Percentiles rank a stretch among this genome's conserved stretches.
Evolutionary conservation across 2,797 vertebrate genomes (phyloP).

Genomic region (Tauraco hartlaubi): DNA sequence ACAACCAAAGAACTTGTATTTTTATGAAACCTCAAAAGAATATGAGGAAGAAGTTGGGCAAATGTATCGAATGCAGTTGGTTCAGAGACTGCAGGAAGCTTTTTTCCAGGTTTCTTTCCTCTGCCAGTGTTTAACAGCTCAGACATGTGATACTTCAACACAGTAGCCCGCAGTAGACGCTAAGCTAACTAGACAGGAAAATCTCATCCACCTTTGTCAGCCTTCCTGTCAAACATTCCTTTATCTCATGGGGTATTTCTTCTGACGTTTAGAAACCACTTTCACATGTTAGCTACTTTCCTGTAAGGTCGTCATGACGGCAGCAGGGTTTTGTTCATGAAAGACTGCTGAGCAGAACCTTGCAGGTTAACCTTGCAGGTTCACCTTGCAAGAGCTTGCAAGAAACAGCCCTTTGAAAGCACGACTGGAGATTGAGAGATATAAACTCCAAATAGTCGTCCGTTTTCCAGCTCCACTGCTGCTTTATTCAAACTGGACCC

Average conservation of each 20-base stretch:
- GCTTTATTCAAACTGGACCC: not conserved
- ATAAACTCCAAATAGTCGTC: not conserved
- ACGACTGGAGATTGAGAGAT: not conserved
- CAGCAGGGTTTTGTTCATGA: not conserved
- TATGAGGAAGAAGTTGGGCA: not conserved
- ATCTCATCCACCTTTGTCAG: not conserved
- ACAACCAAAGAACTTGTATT: not conserved
- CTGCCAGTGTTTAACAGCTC: not conserved
- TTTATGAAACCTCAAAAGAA: not conserved
- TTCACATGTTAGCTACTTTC: not conserved
- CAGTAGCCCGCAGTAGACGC: not conserved
- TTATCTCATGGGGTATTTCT: not conserved
- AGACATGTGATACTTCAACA: not conserved
- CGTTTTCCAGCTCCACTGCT: not conserved
- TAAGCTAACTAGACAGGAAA: not conserved
- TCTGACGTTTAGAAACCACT: constrained; percentile 1
- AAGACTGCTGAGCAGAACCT: not conserved
- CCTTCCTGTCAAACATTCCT: not conserved
- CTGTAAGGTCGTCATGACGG: not conserved
- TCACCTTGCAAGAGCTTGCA: not conserved
- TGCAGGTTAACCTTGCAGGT: not conserved
- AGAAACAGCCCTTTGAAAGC: not conserved
- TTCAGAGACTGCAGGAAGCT: not conserved
- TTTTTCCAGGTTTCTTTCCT: not conserved
- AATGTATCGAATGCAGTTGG: not conserved